Evolutionary conservation across 2,113 vertebrate species (phyloP), one percentile per base, ranked within the genome.

Genomic region (Pachycephala philippinensis): DNA sequence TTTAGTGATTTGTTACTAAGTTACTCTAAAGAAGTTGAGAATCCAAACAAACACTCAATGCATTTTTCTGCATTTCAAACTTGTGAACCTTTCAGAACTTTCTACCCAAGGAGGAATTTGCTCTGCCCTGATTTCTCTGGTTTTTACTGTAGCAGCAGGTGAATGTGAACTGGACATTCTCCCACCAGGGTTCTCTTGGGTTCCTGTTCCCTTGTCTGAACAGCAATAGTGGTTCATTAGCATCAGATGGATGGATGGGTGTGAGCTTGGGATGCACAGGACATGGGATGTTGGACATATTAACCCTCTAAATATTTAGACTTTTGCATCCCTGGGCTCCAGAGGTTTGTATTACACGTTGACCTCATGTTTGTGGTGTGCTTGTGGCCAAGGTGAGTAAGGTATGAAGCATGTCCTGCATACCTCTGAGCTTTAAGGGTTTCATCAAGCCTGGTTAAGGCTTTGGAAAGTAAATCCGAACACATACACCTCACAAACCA

Each of bases 121-220:
- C 53, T 75, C 15, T 79, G 42, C 28, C 53, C 31, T 0, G 0
- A 3, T 52, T 72, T 40, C n/a, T 64, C 15, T 65, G 31, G 0
- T 27, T 40, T 60, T 47, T 37, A 9, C 76, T 65, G 26, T 39
- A 22, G 33, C 56, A 44, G 44, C 26, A 56, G 47, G 26, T 50
- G 31, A 53, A 50, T 27, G 49, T 78, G 94, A 50, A 37, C 28
- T 8, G 15, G 54, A 82, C 22, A n/a, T 49, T 82, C 17, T 68
- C 21, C 44, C 22, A 18, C 0, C 0, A 16, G 15, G 10, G 14
- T 37, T 66, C 39, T 52, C 0, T 15, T 57, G 69, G 42, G 56
- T 57, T 68, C 14, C 4, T 21, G 40, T 42, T 90, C 27, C 4
- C 4, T 1, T 26, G 5, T 53, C n/a, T 69, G 42, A 76, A 8